Evolutionary conservation across 2,888 invertebrate species (phyloP).

Genomic region (Glyphotaelius pellucidus): DNA sequence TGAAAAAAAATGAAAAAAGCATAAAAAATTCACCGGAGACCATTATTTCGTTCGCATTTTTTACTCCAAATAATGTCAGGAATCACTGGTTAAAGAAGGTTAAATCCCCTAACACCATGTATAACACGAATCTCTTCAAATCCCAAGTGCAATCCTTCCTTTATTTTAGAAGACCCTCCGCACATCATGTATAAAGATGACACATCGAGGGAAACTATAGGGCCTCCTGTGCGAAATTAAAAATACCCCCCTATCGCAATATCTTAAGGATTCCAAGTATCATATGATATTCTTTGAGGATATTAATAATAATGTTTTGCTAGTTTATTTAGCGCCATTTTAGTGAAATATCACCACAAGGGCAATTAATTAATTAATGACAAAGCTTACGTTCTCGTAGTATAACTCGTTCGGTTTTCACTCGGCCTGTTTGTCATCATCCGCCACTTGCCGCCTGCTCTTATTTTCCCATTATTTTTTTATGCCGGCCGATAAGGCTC

Average conservation of each 20-base stretch:
- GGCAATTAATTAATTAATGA: neutral
- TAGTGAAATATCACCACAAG: neutral
- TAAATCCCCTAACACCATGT: too few relatives aligned
- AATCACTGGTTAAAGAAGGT: too few relatives aligned
- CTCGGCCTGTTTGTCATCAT: neutral
- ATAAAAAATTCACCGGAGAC: too few relatives aligned
- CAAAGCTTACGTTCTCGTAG: neutral
- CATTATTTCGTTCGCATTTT: too few relatives aligned
- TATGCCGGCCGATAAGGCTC: neutral
- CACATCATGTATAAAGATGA: too few relatives aligned
- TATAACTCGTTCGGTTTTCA: neutral
- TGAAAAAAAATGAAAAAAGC: too few relatives aligned
- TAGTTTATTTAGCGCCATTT: neutral
- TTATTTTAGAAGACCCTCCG: too few relatives aligned
- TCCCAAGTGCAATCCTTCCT: too few relatives aligned
- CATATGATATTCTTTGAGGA: neutral
- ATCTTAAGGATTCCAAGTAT: neutral
- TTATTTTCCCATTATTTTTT: conserved; percentile 12
- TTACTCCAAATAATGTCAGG: too few relatives aligned
- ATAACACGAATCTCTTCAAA: too few relatives aligned
- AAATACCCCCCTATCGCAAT: neutral
- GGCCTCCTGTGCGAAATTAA: too few relatives aligned
- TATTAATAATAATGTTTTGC: neutral
- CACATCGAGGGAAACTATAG: too few relatives aligned
- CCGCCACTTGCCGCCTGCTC: neutral